phyloP scores from a whole-genome alignment of 2,888 invertebrate species.

The Campoplex nolae region DNA sequence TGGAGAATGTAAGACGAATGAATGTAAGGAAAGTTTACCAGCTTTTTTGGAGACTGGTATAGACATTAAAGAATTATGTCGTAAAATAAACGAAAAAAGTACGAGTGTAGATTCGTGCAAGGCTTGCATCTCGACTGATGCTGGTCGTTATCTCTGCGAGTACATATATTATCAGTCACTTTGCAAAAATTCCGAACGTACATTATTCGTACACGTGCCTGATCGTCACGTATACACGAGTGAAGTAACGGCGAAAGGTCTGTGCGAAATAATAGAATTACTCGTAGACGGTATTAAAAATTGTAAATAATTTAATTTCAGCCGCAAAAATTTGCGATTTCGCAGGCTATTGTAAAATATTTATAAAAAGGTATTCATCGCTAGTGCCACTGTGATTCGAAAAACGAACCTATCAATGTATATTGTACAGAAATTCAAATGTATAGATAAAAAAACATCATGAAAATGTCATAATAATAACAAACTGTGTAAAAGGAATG shows the following conservation, averaged over 20 bases:
- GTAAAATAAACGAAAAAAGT: slow-evolving; percentile 85
- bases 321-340: background rate
- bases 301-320: slow-evolving; percentile 18
- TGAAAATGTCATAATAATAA: background rate
- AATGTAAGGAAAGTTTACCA: slow-evolving; percentile 80
- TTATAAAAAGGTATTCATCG: background rate
- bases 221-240: slow-evolving; percentile 87
- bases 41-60: slow-evolving; percentile 86
- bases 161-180: slow-evolving; percentile 93
- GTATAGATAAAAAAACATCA: background rate
- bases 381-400: background rate
- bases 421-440: background rate
- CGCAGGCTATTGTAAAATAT: slow-evolving; percentile 9
- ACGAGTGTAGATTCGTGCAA: slow-evolving; percentile 79
- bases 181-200: slow-evolving; percentile 86
- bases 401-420: slow-evolving; percentile 7
- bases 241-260: slow-evolving; percentile 86
- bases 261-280: slow-evolving; percentile 84
- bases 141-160: slow-evolving; percentile 93
- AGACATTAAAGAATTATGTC: slow-evolving; percentile 86
- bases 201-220: slow-evolving; percentile 93
- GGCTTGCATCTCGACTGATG: slow-evolving; percentile 87
- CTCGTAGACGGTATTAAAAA: slow-evolving; percentile 67
- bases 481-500: slow-evolving; percentile 37
- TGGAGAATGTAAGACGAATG: slow-evolving; percentile 84